A percentile compares a stretch with the other conserved stretches of the same genome.
Conservation (phyloP, 1,140 invertebrate genomes). For the Ceratitis capitata region DNA sequence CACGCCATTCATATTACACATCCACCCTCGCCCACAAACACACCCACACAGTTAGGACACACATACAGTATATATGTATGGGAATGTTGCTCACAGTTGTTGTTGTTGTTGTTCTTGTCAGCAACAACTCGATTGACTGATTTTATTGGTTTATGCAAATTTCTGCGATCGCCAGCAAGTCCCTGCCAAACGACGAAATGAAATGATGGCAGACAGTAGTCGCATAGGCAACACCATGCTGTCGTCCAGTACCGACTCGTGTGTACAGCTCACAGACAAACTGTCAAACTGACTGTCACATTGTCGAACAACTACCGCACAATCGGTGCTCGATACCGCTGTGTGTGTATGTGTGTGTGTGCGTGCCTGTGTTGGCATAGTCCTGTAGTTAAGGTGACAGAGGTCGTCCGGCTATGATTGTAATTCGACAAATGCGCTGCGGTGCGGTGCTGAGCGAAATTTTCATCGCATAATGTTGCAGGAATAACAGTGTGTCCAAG, state of each 20-base stretch:
- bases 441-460: not conserved
- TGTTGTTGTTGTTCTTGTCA: too few relatives aligned
- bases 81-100: too few relatives aligned
- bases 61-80: too few relatives aligned
- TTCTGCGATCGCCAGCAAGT: conserved; percentile 29
- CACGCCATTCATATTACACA: too few relatives aligned
- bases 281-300: conserved; percentile 19
- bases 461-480: not conserved
- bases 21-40: not conserved
- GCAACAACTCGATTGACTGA: conserved; percentile 12
- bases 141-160: conserved; percentile 38
- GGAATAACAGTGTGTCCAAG: not conserved
- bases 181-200: not conserved
- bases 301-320: not conserved
- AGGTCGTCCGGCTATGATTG: not conserved
- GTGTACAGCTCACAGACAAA: not conserved
- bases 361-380: not conserved
- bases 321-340: not conserved
- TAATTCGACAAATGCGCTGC: not conserved
- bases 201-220: not conserved
- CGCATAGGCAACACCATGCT: not conserved
- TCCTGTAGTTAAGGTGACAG: not conserved
- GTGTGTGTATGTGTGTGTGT: not conserved
- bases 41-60: not conserved
- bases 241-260: not conserved